Evolutionary conservation across 2,888 invertebrate species (phyloP).

Genomic region (Rugalucina vietnamica): DNA sequence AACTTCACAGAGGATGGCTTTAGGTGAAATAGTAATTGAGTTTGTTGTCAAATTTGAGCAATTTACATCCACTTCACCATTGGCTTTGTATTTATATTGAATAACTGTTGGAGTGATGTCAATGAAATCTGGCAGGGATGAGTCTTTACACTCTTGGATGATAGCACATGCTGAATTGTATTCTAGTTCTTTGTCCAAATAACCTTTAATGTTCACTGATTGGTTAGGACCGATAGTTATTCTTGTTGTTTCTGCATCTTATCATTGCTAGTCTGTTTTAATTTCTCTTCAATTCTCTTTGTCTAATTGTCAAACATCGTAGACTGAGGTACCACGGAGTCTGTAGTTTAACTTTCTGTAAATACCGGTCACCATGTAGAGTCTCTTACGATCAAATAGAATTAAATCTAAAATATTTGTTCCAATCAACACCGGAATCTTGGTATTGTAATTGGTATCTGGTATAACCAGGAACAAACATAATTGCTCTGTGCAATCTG

Average conservation of each 20-base stretch:
- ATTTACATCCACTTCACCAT: slow-evolving; percentile 17
- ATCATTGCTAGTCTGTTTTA: slow-evolving; percentile 41
- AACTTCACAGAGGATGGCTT: slow-evolving; percentile 38
- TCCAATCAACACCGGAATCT: too few species aligned
- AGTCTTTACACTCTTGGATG: slow-evolving; percentile 32
- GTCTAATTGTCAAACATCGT: slow-evolving; percentile 6
- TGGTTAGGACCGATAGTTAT: slow-evolving; percentile 37
- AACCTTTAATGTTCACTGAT: slow-evolving; percentile 19
- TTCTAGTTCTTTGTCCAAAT: slow-evolving; percentile 35
- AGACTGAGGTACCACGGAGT: slow-evolving; percentile 41
- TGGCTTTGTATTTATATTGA: slow-evolving; percentile 1
- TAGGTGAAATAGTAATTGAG: slow-evolving; percentile 41
- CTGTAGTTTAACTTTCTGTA: slow-evolving; percentile 30
- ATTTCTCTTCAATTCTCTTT: slow-evolving; percentile 26
- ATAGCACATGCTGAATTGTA: slow-evolving; percentile 41
- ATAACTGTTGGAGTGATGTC: slow-evolving; percentile 48
- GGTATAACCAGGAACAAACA: too few species aligned
- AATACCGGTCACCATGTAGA: slow-evolving; percentile 27
- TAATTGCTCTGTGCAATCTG: too few species aligned
- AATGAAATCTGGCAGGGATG: slow-evolving; percentile 17
- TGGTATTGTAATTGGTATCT: too few species aligned
- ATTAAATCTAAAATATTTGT: too few species aligned
- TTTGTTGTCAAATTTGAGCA: slow-evolving; percentile 42
- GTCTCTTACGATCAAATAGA: too few species aligned
- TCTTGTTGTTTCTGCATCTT: slow-evolving; percentile 18